Evolutionary conservation across 2,888 invertebrate genomes (phyloP).

Genomic region (Drosophila acutilabella): DNA sequence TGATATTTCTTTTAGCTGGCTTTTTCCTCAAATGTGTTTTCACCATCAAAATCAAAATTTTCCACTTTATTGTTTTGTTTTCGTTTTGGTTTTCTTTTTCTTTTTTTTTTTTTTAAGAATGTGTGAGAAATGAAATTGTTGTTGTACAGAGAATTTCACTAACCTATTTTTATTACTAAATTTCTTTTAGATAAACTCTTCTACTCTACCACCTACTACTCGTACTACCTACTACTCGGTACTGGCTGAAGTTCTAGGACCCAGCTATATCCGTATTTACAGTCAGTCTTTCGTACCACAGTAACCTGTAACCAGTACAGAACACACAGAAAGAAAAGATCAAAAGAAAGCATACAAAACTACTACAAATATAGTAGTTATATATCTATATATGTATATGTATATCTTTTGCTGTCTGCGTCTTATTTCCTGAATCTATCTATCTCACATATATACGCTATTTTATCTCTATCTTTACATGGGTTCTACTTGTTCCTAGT

Average conservation of each 20-base stretch:
- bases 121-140: slow-evolving; percentile 18
- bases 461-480: slow-evolving; percentile 27
- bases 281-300: slow-evolving; percentile 48
- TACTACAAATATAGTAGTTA: slow-evolving; percentile 15
- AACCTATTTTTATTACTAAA: slow-evolving; percentile 84
- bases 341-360: slow-evolving; percentile 16
- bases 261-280: slow-evolving; percentile 39
- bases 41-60: slow-evolving; percentile 12
- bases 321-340: slow-evolving; percentile 20
- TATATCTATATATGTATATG: slow-evolving; percentile 17
- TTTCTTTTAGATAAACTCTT: slow-evolving; percentile 83
- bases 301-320: slow-evolving; percentile 42
- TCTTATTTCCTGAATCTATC: slow-evolving; percentile 32
- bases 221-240: slow-evolving; percentile 69
- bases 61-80: slow-evolving; percentile 15
- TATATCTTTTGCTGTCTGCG: slow-evolving; percentile 44
- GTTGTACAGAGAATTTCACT: slow-evolving; percentile 79
- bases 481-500: slow-evolving; percentile 49
- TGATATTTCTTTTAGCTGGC: slow-evolving; percentile 42
- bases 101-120: slow-evolving; percentile 15
- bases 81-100: slow-evolving; percentile 23
- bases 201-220: slow-evolving; percentile 71
- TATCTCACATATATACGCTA: slow-evolving; percentile 8
- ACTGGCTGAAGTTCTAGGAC: slow-evolving; percentile 68
- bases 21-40: slow-evolving; percentile 19